Base-by-base conservation (phyloP, 2,888 invertebrate genomes). In the Drosophila tripunctata region DNA sequence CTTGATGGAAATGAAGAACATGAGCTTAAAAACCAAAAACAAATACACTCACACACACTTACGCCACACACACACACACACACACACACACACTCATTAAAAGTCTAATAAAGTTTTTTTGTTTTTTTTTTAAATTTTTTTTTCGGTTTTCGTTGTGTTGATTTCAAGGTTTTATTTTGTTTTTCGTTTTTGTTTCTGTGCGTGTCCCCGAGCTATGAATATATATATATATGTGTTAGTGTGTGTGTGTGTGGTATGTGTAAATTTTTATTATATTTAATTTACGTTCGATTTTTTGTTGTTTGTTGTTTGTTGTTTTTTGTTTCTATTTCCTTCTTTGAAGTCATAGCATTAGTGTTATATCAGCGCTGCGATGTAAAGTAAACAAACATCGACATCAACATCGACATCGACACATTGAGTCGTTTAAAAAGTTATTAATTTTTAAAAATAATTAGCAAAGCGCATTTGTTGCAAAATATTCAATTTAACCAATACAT, bases 31-130 rank as follows among this genome's bases (percentile, higher is more conserved):
- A 51, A 40, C 50, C 38, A 40, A 40, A 51, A 30, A 27, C 7
- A 19, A 47, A 54, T 47, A 47, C 21, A 51, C 17, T 45, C 8
- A n/a, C 45, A 33, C 27, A 27, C 1, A 27, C 3, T 3, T 10
- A 10, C 10, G 3, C 3, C 14, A 19, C 22, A 41, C 12, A 22
- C 15, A 17, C 27, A 24, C 3, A 27, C 15, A 12, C 6, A 43
- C 6, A n/a, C 17, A 44, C 7, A 12, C 19, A 19, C 19, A 19
- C 76, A 76, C 67, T 74, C 74, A 74, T 74, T 74, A 76, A 74
- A 67, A 76, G 56, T 76, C 77, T 41, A 72, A 74, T 74, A 76
- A 74, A 74, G 72, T 76, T 67, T 65, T 64, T 61, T 61, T 31
- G 60, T 27, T 58, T 65, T 50, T 54, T 69, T 51, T 64, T 69